Percentiles rank a stretch among this genome's conserved stretches.
These are phyloP conservation scores for Scaeva pyrastri DNA, from an alignment of 2,888 invertebrate genomes.

Conservation along the genomic window DNA sequence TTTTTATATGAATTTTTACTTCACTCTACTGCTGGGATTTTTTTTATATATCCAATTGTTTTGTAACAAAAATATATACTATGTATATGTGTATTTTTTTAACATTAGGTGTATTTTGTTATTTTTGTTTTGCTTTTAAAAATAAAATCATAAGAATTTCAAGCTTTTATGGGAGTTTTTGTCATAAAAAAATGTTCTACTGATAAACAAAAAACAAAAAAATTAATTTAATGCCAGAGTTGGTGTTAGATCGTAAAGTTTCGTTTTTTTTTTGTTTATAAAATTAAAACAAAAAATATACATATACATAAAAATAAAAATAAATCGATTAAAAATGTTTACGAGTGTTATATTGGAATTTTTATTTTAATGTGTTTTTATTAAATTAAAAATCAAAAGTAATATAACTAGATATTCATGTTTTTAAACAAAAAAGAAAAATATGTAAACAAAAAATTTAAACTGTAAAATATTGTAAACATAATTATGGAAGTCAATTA, in stretches of 20 bases:
- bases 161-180: background rate
- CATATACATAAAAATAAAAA: background rate
- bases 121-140: background rate
- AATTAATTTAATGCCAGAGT: background rate
- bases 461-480: no score
- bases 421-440: no score
- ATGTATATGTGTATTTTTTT: no score
- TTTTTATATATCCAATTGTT: conserved; percentile 5
- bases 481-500: no score
- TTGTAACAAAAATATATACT: conserved; percentile 1
- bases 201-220: background rate
- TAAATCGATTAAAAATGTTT: conserved; percentile 6
- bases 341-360: background rate
- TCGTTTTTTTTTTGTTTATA: background rate
- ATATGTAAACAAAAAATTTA: no score
- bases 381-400: background rate
- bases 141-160: background rate
- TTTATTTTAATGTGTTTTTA: background rate
- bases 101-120: background rate
- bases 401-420: no score
- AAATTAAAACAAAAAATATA: no score
- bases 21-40: background rate
- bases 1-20: background rate
- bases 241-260: conserved; percentile 9
- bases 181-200: background rate